A percentile compares a stretch with the other conserved stretches of the same genome.
Evolutionary conservation across 2,888 invertebrate species (phyloP).

Genomic region (Drosophila neonasuta): DNA sequence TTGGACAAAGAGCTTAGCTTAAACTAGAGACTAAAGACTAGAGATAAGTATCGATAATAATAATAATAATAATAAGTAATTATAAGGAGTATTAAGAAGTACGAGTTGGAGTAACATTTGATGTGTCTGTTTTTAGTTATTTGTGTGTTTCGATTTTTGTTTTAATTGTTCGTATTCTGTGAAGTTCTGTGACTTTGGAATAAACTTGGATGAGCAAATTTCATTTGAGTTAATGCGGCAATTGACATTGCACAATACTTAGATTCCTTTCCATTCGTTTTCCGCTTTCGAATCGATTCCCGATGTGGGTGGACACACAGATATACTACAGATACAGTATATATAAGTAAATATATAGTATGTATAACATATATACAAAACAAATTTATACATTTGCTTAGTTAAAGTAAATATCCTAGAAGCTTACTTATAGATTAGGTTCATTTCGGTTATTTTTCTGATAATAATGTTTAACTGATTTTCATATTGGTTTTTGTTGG

Average conservation of each 20-base stretch:
- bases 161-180: conserved; percentile 6
- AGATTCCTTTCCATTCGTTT: conserved; percentile 9
- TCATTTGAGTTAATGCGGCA: conserved; percentile 56
- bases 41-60: background rate
- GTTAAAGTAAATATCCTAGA: conserved; percentile 27
- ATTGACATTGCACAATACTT: conserved; percentile 62
- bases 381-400: conserved; percentile 45
- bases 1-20: conserved; percentile 57
- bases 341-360: conserved; percentile 11
- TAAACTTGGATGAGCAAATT: conserved; percentile 67
- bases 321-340: conserved; percentile 13
- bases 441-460: conserved; percentile 1
- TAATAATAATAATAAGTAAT: conserved; percentile 21
- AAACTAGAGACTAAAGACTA: conserved; percentile 20
- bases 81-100: conserved; percentile 36
- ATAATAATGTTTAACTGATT: conserved; percentile 19
- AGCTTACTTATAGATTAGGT: conserved; percentile 38
- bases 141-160: background rate
- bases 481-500: conserved; percentile 1
- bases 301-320: conserved; percentile 12
- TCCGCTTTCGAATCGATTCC: conserved; percentile 22
- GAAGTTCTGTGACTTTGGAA: conserved; percentile 51
- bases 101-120: conserved; percentile 19
- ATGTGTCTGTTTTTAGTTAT: background rate
- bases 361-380: conserved; percentile 23